Conservation (phyloP, 2,888 invertebrate genomes). For the Eupsilia transversa region DNA sequence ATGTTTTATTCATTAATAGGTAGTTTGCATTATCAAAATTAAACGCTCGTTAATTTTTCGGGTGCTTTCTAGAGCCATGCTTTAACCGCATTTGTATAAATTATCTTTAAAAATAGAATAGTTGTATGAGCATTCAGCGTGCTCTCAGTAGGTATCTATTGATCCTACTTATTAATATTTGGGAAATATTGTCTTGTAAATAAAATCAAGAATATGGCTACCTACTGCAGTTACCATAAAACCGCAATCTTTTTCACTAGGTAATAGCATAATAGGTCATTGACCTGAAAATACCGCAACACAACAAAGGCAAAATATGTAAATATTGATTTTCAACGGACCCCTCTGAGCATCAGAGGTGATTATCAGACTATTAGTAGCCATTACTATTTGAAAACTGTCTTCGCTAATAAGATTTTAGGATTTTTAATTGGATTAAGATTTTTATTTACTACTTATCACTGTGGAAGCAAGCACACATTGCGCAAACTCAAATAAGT, state of each 20-base stretch:
- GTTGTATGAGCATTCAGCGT: too few relatives aligned
- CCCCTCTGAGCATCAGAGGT: conserved; percentile 2
- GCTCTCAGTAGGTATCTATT: conserved; percentile 2
- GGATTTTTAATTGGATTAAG: conserved; percentile 31
- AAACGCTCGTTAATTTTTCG: conserved; percentile 23
- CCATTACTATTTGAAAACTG: neutral
- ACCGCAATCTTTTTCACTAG: conserved; percentile 44
- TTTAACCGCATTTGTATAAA: neutral
- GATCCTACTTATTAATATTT: too few relatives aligned
- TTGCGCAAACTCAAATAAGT: conserved; percentile 81
- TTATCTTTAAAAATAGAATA: neutral
- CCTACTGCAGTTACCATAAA: neutral
- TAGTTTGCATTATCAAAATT: conserved; percentile 7
- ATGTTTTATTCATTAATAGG: conserved; percentile 19
- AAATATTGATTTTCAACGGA: conserved; percentile 66
- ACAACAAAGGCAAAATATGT: conserved; percentile 54
- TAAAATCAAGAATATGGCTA: neutral
- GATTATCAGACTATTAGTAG: neutral
- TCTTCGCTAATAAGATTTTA: conserved; percentile 19
- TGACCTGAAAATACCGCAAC: conserved; percentile 66
- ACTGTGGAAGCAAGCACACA: conserved; percentile 59
- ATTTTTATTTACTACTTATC: conserved; percentile 39
- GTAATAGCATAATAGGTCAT: conserved; percentile 45
- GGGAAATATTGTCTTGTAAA: neutral
- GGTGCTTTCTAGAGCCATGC: neutral